A percentile compares a stretch with the other conserved stretches of the same genome.
Evolutionary conservation across 2,113 vertebrate genomes (phyloP).

Genomic region (Brachypteracias leptosomus): DNA sequence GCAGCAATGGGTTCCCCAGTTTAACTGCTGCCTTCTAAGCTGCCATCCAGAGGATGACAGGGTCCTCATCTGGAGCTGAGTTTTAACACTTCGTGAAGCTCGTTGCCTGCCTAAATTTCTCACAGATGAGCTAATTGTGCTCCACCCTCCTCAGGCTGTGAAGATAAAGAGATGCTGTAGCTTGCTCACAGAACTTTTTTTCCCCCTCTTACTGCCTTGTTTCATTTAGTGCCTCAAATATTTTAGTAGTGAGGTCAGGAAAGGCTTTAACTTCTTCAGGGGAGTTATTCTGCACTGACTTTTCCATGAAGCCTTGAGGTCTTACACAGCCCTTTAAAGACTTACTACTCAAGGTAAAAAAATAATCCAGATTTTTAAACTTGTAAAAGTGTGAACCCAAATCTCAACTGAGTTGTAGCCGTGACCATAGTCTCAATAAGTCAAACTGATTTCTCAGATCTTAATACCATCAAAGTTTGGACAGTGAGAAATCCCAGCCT

Average conservation of each 20-base stretch:
- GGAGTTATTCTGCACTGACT: background rate
- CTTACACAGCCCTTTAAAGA: background rate
- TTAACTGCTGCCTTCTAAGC: background rate
- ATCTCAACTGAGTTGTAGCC: background rate
- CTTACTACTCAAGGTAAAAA: background rate
- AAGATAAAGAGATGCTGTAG: slow-evolving; percentile 58
- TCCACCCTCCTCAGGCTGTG: slow-evolving; percentile 37
- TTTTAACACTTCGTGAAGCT: background rate
- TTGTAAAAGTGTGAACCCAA: background rate
- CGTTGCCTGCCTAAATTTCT: slow-evolving; percentile 11
- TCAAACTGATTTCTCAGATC: background rate
- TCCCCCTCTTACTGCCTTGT: background rate
- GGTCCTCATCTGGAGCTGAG: background rate
- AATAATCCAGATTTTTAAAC: background rate
- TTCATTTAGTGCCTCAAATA: slow-evolving; percentile 27
- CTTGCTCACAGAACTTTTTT: background rate
- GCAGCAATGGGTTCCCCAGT: background rate
- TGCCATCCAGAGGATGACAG: background rate
- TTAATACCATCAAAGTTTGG: background rate
- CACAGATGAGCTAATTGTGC: slow-evolving; percentile 28
- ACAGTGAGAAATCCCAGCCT: background rate
- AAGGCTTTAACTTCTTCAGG: background rate
- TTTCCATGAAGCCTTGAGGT: background rate
- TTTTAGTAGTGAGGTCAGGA: slow-evolving; percentile 22
- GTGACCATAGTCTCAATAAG: background rate